phyloP scores from a whole-genome alignment of 2,113 vertebrate species.

The Pollachius pollachius region DNA sequence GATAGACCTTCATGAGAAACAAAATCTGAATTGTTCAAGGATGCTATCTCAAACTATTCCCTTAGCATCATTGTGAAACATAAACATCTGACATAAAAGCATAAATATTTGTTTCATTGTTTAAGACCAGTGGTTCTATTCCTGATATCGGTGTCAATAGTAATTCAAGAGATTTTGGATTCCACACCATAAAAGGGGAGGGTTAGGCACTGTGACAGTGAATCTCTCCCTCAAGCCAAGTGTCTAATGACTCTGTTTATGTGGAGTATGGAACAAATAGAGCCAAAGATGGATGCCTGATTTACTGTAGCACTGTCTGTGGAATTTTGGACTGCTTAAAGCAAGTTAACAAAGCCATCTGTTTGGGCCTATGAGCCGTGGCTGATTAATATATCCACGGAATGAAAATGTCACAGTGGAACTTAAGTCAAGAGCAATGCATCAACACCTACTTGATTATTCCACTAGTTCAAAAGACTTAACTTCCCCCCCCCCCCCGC shows the following conservation, averaged over 20 bases:
- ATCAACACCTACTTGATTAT: conserved; percentile 72
- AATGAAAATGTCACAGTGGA: conserved; percentile 69
- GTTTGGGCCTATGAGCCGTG: conserved; percentile 66
- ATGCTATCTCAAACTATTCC: no score
- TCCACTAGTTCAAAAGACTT: conserved; percentile 46
- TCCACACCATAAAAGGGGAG: conserved; percentile 43
- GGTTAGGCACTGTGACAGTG: conserved; percentile 53
- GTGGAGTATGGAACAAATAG: conserved; percentile 52
- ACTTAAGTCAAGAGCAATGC: conserved; percentile 63
- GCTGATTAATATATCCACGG: conserved; percentile 79
- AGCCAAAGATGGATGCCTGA: conserved; percentile 66
- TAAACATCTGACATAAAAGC: no score
- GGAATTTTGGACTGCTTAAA: conserved; percentile 64
- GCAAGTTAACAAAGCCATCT: conserved; percentile 71
- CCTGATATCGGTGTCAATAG: no score
- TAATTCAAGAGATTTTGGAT: conserved; percentile 38
- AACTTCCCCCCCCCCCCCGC: conserved; percentile 1
- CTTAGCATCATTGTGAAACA: no score
- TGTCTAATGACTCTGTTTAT: conserved; percentile 64
- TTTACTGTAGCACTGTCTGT: conserved; percentile 64
- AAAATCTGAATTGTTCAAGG: no score
- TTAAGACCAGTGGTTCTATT: no score
- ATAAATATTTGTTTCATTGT: no score
- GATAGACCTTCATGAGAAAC: no score
- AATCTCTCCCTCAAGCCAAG: conserved; percentile 56